These are phyloP conservation scores for Drosophila pseudoananassae DNA, from an alignment of 1,140 invertebrate genomes.

Conservation along the genomic window DNA sequence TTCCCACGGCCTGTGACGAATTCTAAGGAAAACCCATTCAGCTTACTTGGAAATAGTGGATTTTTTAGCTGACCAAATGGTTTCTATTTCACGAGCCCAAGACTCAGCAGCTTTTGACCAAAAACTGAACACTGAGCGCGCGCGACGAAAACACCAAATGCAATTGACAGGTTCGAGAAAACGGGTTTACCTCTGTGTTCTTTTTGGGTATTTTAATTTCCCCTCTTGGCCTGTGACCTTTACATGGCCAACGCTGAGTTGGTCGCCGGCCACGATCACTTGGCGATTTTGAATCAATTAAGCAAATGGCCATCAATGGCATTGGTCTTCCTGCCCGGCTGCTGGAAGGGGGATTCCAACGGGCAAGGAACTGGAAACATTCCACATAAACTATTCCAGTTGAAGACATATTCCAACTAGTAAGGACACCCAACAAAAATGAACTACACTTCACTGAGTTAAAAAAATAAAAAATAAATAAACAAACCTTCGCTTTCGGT, in stretches of 20 bases:
- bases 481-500: background rate
- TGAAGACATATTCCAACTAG: too few species aligned
- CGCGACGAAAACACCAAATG: slow-evolving; percentile 24
- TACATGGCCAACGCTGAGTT: slow-evolving; percentile 47
- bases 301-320: background rate
- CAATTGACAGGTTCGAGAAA: slow-evolving; percentile 59
- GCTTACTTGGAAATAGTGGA: background rate
- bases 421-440: background rate
- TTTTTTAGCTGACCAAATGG: slow-evolving; percentile 30
- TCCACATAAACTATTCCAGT: too few species aligned
- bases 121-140: slow-evolving; percentile 2
- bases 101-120: slow-evolving; percentile 1
- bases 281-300: slow-evolving; percentile 8
- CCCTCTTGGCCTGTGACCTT: slow-evolving; percentile 60
- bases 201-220: slow-evolving; percentile 51
- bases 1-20: slow-evolving; percentile 5
- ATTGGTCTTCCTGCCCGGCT: background rate
- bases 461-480: background rate
- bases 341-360: too few species aligned
- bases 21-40: slow-evolving; percentile 11
- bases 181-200: slow-evolving; percentile 66
- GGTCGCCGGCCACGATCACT: background rate
- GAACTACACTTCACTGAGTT: too few species aligned
- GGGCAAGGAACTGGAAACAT: too few species aligned
- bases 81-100: slow-evolving; percentile 8